Base-by-base conservation (phyloP, 2,113 vertebrate species). In the Alectura lathami region DNA sequence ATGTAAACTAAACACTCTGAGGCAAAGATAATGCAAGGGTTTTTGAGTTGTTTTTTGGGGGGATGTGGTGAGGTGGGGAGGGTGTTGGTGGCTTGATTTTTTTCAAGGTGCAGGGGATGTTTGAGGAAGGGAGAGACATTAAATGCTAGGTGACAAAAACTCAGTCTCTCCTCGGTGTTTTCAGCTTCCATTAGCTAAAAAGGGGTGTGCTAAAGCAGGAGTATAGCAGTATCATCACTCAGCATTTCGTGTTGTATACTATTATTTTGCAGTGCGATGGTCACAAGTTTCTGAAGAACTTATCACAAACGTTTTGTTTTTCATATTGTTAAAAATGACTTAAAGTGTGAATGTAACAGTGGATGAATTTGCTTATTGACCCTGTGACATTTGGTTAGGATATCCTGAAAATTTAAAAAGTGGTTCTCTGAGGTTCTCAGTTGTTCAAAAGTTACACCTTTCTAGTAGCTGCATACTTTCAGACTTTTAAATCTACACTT, bases 331-430 rank as follows among this genome's bases (percentile, higher is more conserved):
- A 57, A 56, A n/a, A 81, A 48, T 40, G 20, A 34, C 16, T 40
- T 69, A 48, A 54, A 38, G 36, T 50, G 34, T 29, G 34, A 78
- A 32, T 32, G 38, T 64, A 73, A 48, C 13, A 50, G 29, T 18
- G 40, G 54, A 78, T 29, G 0, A 20, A 29, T 91, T 73, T 86
- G 43, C 11, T 54, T 24, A 43, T 29, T 74, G 70, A 47, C 54
- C 36, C 47, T 29, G 17, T 36, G 51, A 62, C 1, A 0, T 15
- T 45, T 0, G 0, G 16, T 38, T 32, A n/a, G 36, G 47, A 48
- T 38, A 21, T 8, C 64, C 77, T 69, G 50, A 17, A n/a, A 27
- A 38, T 59, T 53, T 34, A 26, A 36, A 68, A 64, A 47, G 18
- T 40, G 40, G 34, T 7, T 54, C 63, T 60, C 80, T 56, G 59